Conservation (phyloP, 2,888 invertebrate species). For the Thymelicus acteon region DNA sequence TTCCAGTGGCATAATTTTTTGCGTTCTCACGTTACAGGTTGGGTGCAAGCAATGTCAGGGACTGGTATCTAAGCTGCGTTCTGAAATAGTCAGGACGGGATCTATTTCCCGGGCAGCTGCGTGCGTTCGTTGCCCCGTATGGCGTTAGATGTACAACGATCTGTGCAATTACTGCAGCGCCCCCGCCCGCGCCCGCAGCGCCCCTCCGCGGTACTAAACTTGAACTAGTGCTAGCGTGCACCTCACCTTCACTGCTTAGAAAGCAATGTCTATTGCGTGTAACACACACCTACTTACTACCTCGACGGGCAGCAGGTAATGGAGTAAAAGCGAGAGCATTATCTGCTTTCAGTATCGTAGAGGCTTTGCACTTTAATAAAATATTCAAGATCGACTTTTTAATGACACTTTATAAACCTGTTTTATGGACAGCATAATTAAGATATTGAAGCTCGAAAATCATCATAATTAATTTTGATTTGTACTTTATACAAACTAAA, state of each 20-base stretch:
- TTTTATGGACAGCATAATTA: constrained; percentile 32
- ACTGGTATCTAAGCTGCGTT: constrained; percentile 71
- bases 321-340: constrained; percentile 76
- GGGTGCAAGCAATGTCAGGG: constrained; percentile 58
- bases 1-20: constrained; percentile 45
- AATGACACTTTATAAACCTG: constrained; percentile 17
- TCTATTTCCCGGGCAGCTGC: constrained; percentile 84
- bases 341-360: constrained; percentile 48
- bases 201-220: constrained; percentile 69
- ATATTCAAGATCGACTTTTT: constrained; percentile 20
- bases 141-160: constrained; percentile 83
- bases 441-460: no score
- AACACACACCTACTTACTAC: constrained; percentile 56
- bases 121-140: constrained; percentile 79
- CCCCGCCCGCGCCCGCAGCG: constrained; percentile 49
- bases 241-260: constrained; percentile 83
- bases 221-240: constrained; percentile 75
- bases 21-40: constrained; percentile 71
- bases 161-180: constrained; percentile 68
- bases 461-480: no score
- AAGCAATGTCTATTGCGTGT: constrained; percentile 77
- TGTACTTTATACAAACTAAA: no score
- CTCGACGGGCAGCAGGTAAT: constrained; percentile 49
- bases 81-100: constrained; percentile 83
- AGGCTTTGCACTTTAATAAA: constrained; percentile 21